These are phyloP conservation scores for Rhynchophorus ferrugineus DNA, from an alignment of 1,140 invertebrate genomes.

Conservation along the genomic window DNA sequence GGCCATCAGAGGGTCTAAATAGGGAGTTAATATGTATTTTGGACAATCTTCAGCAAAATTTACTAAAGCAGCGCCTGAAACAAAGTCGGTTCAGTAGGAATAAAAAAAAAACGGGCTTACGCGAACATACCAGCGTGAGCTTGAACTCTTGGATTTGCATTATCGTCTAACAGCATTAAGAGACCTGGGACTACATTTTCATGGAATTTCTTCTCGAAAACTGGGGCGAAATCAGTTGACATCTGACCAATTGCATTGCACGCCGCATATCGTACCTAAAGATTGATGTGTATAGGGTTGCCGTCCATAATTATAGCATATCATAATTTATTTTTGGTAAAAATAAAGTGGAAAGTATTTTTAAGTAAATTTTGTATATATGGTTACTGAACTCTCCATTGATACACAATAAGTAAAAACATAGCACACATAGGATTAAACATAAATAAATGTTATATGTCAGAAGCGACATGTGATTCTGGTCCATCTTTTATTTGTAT, in stretches of 20 bases:
- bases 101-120: background rate
- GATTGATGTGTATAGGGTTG: too few relatives aligned
- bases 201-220: constrained; percentile 97
- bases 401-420: too few relatives aligned
- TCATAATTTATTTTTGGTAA: too few relatives aligned
- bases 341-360: too few relatives aligned
- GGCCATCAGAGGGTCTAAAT: constrained; percentile 83
- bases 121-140: constrained; percentile 61
- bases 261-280: constrained; percentile 81
- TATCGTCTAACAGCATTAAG: constrained; percentile 84
- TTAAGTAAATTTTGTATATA: too few relatives aligned
- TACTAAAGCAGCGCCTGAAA: constrained; percentile 76
- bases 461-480: too few relatives aligned
- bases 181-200: constrained; percentile 87
- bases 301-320: too few relatives aligned
- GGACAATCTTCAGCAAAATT: constrained; percentile 99
- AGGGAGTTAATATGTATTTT: constrained; percentile 84
- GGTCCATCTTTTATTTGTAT: too few relatives aligned
- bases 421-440: too few relatives aligned
- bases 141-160: constrained; percentile 88
- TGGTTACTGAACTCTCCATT: too few relatives aligned
- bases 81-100: constrained; percentile 4
- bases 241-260: constrained; percentile 99
- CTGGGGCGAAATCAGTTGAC: constrained; percentile 95
- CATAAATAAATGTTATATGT: too few relatives aligned